Evolutionary conservation across 2,888 invertebrate species (phyloP), one percentile per base, ranked within the genome.

Genomic region (Beris morrisii): DNA sequence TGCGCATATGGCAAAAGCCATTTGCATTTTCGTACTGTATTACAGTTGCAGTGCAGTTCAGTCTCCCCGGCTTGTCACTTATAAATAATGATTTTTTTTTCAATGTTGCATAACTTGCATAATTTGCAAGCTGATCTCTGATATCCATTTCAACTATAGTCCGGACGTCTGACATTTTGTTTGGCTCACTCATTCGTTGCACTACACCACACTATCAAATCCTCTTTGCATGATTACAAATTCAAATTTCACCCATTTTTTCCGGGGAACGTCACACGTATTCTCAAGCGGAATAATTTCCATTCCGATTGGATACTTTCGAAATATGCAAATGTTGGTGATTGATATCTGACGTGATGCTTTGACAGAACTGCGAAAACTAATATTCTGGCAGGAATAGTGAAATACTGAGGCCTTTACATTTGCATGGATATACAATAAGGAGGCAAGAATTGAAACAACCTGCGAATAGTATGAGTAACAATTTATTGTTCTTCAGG

Each of bases 231-330:
- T 57, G 68, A 68, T 69, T 69, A 66, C 69, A 69, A 69, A 69
- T 69, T 69, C 64, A 66, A 69, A 69, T 66, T 69, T 66, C 58
- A 58, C 58, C 69, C 64, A 69, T 69, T 69, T 69, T 69, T 66
- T 66, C 66, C 22, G 3, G 22, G 22, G 66, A 58, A 63, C 63
- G 66, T 64, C 66, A 66, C 57, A 68, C 31, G 59, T 48, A 59
- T 50, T 59, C 59, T 59, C 22, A 22, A 50, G 59, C 59, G 59
- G 48, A 59, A 59, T 59, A 59, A 59, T 59, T 59, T 48, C 48
- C 59, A 59, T 48, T 59, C 59, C 48, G 46, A n/a, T 22, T 22
- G 48, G 50, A 48, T 59, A 59, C 59, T 59, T 59, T 59, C 59
- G 59, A 48, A 59, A 30, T 48, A 59, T 59, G 59, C 59, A 59